Evolutionary conservation across 2,113 vertebrate species (phyloP).

Genomic region (Lates calcarifer): DNA sequence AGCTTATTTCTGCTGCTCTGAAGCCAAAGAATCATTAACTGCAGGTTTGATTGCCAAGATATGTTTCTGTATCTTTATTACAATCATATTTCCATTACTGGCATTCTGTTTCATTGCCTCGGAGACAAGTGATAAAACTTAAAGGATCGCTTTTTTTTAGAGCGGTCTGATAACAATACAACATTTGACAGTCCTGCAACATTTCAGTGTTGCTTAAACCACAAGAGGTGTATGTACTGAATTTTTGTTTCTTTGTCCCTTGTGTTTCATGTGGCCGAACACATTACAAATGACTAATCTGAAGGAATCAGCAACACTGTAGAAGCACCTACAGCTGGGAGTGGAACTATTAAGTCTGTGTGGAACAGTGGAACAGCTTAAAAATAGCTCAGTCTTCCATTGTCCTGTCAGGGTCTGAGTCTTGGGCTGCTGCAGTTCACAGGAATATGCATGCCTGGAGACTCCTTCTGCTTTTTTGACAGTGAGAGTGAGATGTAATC

Average conservation of each 20-base stretch:
- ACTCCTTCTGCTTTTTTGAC: slow-evolving; percentile 32
- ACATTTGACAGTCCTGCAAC: not conserved
- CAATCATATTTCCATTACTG: not conserved
- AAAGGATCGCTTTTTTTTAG: not conserved
- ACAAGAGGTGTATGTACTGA: not conserved
- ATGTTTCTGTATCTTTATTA: not conserved
- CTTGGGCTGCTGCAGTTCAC: slow-evolving; percentile 36
- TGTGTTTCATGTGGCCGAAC: not conserved
- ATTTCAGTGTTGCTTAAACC: slow-evolving; percentile 2
- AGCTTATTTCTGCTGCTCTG: not conserved
- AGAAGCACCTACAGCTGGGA: slow-evolving; percentile 17
- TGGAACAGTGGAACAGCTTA: slow-evolving; percentile 44
- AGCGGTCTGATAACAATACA: not conserved
- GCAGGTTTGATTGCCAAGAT: not conserved
- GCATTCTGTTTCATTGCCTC: not conserved
- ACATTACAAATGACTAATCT: not conserved
- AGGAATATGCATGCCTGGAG: slow-evolving; percentile 22
- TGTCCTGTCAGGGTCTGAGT: slow-evolving; percentile 33
- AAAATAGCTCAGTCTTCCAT: slow-evolving; percentile 53
- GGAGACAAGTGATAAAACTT: not conserved
- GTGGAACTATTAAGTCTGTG: slow-evolving; percentile 39
- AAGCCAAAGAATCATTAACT: not conserved
- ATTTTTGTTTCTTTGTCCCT: not conserved
- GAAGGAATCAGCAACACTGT: not conserved
- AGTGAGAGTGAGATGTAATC: slow-evolving; percentile 7